phyloP scores from a whole-genome alignment of 2,888 invertebrate genomes.

The Leptopterna dolabrata region DNA sequence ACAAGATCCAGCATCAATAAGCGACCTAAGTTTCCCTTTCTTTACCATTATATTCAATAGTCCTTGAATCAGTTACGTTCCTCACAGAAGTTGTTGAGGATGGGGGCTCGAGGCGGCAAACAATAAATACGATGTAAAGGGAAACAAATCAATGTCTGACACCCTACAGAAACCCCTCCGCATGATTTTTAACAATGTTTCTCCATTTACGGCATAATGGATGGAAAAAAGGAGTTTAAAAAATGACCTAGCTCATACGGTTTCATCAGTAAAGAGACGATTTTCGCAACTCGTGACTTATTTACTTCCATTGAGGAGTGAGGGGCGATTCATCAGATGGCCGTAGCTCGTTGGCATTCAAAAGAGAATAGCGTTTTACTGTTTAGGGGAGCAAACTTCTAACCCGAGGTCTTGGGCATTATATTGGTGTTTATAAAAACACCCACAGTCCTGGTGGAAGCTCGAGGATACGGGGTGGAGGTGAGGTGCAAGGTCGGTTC shows the following conservation, averaged over 20 bases:
- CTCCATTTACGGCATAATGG: slow-evolving; percentile 7
- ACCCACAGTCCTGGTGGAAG: background rate
- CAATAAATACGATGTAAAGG: background rate
- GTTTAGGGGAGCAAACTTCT: background rate
- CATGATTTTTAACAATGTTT: background rate
- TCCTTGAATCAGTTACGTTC: background rate
- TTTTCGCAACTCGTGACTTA: slow-evolving; percentile 10
- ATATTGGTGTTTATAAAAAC: background rate
- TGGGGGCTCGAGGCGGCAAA: background rate
- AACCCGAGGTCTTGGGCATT: background rate
- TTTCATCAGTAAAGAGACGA: background rate
- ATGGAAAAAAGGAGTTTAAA: background rate
- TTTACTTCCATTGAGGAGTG: slow-evolving; percentile 8
- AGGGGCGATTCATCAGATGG: slow-evolving; percentile 22
- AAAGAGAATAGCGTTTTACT: background rate
- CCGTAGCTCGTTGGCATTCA: slow-evolving; percentile 19
- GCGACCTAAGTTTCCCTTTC: background rate
- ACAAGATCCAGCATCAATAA: background rate
- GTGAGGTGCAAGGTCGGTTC: background rate
- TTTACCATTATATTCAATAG: background rate
- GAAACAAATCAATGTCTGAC: background rate
- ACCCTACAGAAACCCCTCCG: background rate
- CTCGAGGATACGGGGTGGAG: background rate
- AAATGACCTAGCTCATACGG: background rate
- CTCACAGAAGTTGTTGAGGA: background rate